Conservation (phyloP, 2,888 invertebrate genomes). For the Helobdella robusta region DNA sequence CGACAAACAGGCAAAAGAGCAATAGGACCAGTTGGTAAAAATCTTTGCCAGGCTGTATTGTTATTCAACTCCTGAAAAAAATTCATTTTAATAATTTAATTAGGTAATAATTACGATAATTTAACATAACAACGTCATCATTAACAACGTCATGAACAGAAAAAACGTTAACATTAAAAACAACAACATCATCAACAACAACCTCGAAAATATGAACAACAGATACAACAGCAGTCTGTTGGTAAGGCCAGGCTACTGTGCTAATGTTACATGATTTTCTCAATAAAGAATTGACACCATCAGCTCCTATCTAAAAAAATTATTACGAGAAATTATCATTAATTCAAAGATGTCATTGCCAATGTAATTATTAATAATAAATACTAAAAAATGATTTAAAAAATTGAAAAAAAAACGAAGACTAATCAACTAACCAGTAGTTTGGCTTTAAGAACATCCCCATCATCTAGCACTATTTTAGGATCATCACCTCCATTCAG, state of each 20-base stretch:
- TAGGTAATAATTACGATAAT: too few species aligned
- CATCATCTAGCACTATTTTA: conserved; percentile 45
- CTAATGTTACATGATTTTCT: conserved; percentile 59
- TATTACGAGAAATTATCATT: background rate
- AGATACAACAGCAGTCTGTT: conserved; percentile 84
- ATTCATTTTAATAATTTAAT: background rate
- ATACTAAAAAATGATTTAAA: background rate
- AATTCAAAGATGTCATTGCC: background rate
- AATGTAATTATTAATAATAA: background rate
- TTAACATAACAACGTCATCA: background rate
- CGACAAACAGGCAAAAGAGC: conserved; percentile 69
- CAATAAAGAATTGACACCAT: conserved; percentile 81
- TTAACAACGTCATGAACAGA: background rate
- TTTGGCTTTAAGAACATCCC: conserved; percentile 46
- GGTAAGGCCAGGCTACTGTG: conserved; percentile 72
- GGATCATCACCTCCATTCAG: conserved; percentile 51
- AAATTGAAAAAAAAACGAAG: background rate
- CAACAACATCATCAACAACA: conserved; percentile 36
- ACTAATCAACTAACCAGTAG: conserved; percentile 47
- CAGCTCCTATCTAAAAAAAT: conserved; percentile 70
- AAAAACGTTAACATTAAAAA: background rate
- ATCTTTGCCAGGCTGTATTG: conserved; percentile 88
- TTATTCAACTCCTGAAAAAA: conserved; percentile 61
- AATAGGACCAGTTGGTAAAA: conserved; percentile 80
- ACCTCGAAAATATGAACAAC: conserved; percentile 73